Evolutionary conservation across 2,888 invertebrate genomes (phyloP).

Genomic region (Boloria euphrosyne): DNA sequence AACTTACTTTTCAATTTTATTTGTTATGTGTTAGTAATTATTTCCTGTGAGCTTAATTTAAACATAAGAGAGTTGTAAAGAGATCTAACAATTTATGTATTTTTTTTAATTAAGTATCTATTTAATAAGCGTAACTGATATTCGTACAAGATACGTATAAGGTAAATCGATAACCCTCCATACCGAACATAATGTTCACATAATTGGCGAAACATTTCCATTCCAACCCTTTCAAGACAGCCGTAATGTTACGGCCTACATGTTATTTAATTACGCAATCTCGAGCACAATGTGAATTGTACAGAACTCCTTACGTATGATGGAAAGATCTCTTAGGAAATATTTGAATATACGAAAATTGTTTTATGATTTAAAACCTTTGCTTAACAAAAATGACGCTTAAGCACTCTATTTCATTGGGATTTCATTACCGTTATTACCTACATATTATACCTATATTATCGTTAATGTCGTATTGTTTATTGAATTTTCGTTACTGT

Average conservation of each 20-base stretch:
- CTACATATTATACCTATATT: no score
- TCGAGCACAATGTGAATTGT: conserved; percentile 77
- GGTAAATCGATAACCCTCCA: conserved; percentile 75
- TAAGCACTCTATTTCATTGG: no score
- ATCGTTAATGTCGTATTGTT: no score
- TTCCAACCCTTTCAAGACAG: conserved; percentile 79
- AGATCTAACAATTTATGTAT: no score
- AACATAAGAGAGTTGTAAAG: no score
- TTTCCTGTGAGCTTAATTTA: no score
- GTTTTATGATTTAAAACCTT: neutral
- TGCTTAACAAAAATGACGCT: no score
- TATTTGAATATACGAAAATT: neutral
- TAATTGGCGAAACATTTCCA: conserved; percentile 82
- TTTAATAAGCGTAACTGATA: conserved; percentile 27
- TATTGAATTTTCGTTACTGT: no score
- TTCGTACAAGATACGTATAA: conserved; percentile 28
- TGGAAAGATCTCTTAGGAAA: conserved; percentile 37
- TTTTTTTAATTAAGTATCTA: no score
- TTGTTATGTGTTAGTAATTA: no score
- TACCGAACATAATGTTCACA: conserved; percentile 79
- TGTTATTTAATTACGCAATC: conserved; percentile 82
- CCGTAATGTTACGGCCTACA: conserved; percentile 77
- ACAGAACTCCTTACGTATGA: conserved; percentile 53
- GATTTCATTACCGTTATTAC: no score
- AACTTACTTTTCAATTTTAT: no score